These are phyloP conservation scores for Cebus imitator DNA, from an alignment of 2,113 vertebrate genomes.

Conservation along the genomic window DNA sequence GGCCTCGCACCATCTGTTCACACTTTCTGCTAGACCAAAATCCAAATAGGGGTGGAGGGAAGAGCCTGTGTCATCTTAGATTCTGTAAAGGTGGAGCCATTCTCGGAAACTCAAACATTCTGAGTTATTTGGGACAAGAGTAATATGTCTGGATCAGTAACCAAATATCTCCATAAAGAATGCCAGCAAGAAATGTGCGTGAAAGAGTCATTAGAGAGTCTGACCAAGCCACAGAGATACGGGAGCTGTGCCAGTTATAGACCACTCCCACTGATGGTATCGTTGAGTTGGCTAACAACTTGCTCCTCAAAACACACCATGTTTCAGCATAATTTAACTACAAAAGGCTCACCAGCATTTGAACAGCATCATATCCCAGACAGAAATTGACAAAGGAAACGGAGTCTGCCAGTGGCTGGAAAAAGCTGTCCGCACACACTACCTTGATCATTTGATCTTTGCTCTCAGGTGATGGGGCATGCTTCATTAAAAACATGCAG, in stretches of 20 bases:
- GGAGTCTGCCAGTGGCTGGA: neutral
- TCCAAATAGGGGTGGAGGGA: no score
- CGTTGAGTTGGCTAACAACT: neutral
- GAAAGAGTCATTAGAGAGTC: neutral
- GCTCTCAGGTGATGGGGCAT: neutral
- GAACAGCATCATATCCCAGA: neutral
- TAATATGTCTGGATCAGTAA: neutral
- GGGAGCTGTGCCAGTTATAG: neutral
- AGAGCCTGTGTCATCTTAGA: neutral
- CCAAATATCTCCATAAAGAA: neutral
- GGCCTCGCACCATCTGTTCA: neutral
- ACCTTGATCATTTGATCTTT: neutral
- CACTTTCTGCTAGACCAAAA: neutral
- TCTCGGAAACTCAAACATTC: neutral
- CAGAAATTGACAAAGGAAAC: neutral
- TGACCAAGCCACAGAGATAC: neutral
- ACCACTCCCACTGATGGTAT: neutral
- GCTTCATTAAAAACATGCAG: neutral
- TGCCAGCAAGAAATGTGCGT: neutral
- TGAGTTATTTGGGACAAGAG: neutral
- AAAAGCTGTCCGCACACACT: accelerated
- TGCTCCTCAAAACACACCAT: neutral
- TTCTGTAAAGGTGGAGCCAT: neutral
- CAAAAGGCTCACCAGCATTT: neutral
- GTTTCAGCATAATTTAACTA: neutral